Evolutionary conservation across 2,797 vertebrate genomes (phyloP).

Genomic region (Craterocephalus amniculus): DNA sequence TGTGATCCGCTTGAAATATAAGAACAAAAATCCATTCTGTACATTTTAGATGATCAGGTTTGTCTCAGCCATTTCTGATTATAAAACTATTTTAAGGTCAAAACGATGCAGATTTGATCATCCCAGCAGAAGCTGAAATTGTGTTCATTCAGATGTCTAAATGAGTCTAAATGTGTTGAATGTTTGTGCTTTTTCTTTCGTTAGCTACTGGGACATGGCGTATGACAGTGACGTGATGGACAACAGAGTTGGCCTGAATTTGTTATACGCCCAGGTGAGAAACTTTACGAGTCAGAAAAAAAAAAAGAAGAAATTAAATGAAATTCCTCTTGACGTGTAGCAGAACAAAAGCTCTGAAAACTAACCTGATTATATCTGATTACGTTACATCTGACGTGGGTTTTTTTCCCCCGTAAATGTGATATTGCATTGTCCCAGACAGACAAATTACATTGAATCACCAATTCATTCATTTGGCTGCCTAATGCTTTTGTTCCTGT

Average conservation of each 20-base stretch:
- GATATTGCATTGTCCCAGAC: conserved; percentile 2
- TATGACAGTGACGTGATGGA: conserved; percentile 97
- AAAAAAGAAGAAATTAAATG: too few relatives aligned
- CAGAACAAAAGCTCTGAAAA: not conserved
- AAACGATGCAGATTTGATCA: not conserved
- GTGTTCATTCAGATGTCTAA: not conserved
- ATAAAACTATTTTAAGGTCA: not conserved
- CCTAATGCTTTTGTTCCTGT: conserved; percentile 18
- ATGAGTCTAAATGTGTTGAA: not conserved
- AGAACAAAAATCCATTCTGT: too few relatives aligned
- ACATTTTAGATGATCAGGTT: not conserved
- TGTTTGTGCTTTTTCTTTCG: conserved; percentile 22
- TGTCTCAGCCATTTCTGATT: not conserved
- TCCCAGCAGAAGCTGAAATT: not conserved
- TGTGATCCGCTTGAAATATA: too few relatives aligned
- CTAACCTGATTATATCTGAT: not conserved
- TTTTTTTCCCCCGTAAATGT: conserved; percentile 15
- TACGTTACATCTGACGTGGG: not conserved
- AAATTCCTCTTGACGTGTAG: too few relatives aligned
- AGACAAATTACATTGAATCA: conserved; percentile 30
- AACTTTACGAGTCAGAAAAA: not conserved
- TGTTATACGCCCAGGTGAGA: conserved; percentile 95
- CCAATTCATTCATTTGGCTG: not conserved
- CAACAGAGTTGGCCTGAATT: conserved; percentile 91
- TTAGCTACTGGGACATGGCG: conserved; percentile 96